Base-by-base conservation (phyloP, 1,140 invertebrate species). In the Armadillidium nasatum region DNA sequence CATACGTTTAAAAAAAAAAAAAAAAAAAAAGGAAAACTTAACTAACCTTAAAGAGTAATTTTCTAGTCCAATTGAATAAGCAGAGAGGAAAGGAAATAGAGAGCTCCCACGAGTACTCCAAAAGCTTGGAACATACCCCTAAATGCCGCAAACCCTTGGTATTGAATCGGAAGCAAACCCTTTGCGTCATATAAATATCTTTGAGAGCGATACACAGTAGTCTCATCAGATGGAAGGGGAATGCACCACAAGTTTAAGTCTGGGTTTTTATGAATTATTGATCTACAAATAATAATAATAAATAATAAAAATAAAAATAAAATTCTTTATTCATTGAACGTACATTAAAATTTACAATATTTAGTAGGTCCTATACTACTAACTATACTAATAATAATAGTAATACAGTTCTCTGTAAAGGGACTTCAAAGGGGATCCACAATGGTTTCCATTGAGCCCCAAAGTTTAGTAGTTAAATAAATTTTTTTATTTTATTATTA, bases 121-220 rank as follows among this genome's bases (percentile, higher is more conserved):
- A 72, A 46, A 10, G 71, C 71, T 44, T 78, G 74, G 22, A 80
- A 66, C 19, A 74, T 0, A 68, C 43, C 76, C 10, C 67, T 67
- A 0, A 73, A 44, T 11, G 69, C 72, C 0, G 78, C 0, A 46
- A 76, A 80, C 70, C 75, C 73, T 19, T 78, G 71, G 50, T 78
- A 80, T 50, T 80, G 79, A 22, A 78, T 45, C 15, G 79, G 79
- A 7, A 72, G 74, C 67, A 77, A 21, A 9, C 67, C 66, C 13
- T 75, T 70, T 15, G 74, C 74, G 22, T 76, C 76, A 68, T 78
- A 23, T 0, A 75, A 66, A 66, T 78, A 74, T 15, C 76, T 72
- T 66, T 80, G 79, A 33, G 79, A 75, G 13, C 79, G 77, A 66
- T 80, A 80, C 45, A 80, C 75, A 4, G 78, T 74, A 10, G 79